Evolutionary conservation across 2,888 invertebrate species (phyloP).

Genomic region (Pterostichus niger): DNA sequence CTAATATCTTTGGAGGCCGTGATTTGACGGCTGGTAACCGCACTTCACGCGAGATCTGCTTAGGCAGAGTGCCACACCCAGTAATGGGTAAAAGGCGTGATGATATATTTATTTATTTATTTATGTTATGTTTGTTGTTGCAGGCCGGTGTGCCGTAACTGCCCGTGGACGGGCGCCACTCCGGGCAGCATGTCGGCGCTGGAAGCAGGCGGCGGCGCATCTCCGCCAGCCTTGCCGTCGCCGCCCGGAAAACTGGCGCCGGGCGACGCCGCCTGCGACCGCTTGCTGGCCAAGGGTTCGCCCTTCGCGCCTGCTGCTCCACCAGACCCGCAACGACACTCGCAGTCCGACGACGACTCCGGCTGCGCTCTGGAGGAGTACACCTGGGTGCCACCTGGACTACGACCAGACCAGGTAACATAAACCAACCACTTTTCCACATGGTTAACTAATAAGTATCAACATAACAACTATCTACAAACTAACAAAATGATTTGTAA

Average conservation of each 20-base stretch:
- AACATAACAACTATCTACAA: background rate
- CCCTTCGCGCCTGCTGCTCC: slow-evolving; percentile 76
- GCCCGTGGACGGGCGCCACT: slow-evolving; percentile 80
- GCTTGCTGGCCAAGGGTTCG: slow-evolving; percentile 81
- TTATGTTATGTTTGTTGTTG: too few species aligned
- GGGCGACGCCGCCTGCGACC: slow-evolving; percentile 78
- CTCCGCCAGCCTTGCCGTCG: slow-evolving; percentile 75
- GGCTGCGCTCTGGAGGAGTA: slow-evolving; percentile 99
- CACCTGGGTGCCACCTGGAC: slow-evolving; percentile 98
- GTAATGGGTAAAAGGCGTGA: too few species aligned
- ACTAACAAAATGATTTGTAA: background rate
- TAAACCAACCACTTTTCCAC: background rate
- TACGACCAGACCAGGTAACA: slow-evolving; percentile 97
- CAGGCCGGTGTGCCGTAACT: slow-evolving; percentile 92
- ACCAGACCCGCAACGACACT: slow-evolving; percentile 88
- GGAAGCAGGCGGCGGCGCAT: slow-evolving; percentile 75
- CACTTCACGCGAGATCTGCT: too few species aligned
- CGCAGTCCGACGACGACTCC: slow-evolving; percentile 97
- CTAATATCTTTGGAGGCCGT: too few species aligned
- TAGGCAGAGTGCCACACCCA: too few species aligned
- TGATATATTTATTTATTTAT: too few species aligned
- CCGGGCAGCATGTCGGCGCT: slow-evolving; percentile 77
- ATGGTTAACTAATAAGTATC: background rate
- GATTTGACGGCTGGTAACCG: too few species aligned
- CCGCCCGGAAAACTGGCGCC: slow-evolving; percentile 74